Conservation (phyloP, 2,888 invertebrate species). For the Dolichomitus sp. region DNA sequence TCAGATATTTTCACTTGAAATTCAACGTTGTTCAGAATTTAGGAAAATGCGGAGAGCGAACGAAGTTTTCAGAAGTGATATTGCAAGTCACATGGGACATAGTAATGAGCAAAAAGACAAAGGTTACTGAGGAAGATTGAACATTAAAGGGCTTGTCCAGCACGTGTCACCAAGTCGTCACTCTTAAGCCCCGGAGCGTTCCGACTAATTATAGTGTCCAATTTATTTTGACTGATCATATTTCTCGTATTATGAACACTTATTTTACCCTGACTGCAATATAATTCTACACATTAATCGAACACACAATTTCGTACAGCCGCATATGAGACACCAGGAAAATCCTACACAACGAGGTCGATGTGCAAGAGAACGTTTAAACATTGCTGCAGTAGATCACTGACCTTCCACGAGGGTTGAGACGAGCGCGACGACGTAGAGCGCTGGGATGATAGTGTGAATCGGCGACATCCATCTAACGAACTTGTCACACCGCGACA, state of each 20-base stretch:
- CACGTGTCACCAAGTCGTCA: slow-evolving; percentile 6
- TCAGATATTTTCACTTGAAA: background rate
- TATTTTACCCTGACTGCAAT: background rate
- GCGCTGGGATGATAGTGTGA: slow-evolving; percentile 78
- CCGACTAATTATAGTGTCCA: background rate
- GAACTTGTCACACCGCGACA: slow-evolving; percentile 81
- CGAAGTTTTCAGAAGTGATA: background rate
- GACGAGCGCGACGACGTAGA: slow-evolving; percentile 78
- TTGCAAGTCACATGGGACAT: background rate
- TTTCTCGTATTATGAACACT: background rate
- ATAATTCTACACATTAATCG: background rate
- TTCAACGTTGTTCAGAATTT: background rate
- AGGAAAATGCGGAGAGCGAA: background rate
- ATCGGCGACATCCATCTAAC: slow-evolving; percentile 85
- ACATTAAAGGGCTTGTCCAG: background rate
- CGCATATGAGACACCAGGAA: background rate
- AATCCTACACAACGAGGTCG: slow-evolving; percentile 16
- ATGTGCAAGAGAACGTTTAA: slow-evolving; percentile 24
- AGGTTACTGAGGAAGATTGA: background rate
- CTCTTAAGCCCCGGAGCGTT: background rate
- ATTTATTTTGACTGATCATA: background rate
- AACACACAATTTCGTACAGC: background rate
- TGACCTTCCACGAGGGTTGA: slow-evolving; percentile 81
- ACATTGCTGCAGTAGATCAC: slow-evolving; percentile 66
- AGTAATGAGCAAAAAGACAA: background rate